A percentile compares a stretch with the other conserved stretches of the same genome.
Conservation (phyloP, 2,797 vertebrate genomes). For the Cossypha polioptera region DNA sequence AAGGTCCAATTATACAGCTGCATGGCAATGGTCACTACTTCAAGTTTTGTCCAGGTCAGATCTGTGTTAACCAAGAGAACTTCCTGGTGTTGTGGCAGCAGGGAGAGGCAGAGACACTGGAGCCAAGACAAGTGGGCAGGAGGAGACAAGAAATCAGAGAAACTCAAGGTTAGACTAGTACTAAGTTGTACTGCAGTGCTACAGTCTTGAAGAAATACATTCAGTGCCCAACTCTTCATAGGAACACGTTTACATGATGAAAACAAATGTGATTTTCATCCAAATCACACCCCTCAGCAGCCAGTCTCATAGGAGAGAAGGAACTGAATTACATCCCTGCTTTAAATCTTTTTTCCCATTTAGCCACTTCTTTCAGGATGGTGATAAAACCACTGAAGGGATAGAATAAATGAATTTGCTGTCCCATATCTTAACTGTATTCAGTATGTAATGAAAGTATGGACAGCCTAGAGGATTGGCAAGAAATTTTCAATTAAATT, state of each 20-base stretch:
- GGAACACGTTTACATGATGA: background rate
- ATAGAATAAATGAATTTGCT: background rate
- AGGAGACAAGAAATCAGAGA: background rate
- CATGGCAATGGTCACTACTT: background rate
- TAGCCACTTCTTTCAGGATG: background rate
- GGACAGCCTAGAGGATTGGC: background rate
- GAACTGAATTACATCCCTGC: background rate
- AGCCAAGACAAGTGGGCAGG: background rate
- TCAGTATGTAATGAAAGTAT: background rate
- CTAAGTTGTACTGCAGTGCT: background rate
- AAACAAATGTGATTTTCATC: background rate
- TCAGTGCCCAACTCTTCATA: background rate
- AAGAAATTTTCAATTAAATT: background rate
- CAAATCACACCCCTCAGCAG: background rate
- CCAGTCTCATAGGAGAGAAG: background rate
- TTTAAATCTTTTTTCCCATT: background rate
- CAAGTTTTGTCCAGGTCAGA: background rate
- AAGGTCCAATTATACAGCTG: background rate
- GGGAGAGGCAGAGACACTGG: background rate
- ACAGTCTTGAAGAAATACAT: background rate
- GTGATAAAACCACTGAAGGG: background rate
- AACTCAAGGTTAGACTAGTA: background rate
- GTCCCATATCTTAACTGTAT: background rate
- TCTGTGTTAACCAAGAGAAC: background rate
- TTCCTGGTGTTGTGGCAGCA: background rate